Conservation (phyloP, 2,797 vertebrate species). For the Pagetopsis macropterus region DNA sequence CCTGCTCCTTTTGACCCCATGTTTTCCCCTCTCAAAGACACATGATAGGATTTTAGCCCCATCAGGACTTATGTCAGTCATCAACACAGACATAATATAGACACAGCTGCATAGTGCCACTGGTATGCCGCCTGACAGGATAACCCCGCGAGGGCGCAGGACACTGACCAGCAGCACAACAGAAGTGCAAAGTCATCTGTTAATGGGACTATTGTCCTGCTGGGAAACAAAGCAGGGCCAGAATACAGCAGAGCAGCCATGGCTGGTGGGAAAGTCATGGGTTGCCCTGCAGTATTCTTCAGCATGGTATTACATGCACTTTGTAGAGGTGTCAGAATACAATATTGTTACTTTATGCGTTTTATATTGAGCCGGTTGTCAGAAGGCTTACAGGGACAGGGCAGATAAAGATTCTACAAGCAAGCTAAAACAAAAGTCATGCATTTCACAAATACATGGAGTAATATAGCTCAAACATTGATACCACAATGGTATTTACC, state of each 20-base stretch:
- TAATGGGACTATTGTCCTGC: constrained; percentile 68
- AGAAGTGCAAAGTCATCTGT: constrained; percentile 78
- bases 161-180: constrained; percentile 67
- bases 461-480: not conserved
- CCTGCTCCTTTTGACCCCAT: not conserved
- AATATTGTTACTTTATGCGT: constrained; percentile 24
- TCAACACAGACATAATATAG: constrained; percentile 15
- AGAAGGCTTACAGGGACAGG: not conserved
- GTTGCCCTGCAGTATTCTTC: constrained; percentile 25
- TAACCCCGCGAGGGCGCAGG: constrained; percentile 55
- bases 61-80: constrained; percentile 11
- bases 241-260: constrained; percentile 51
- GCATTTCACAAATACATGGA: not conserved
- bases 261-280: constrained; percentile 46
- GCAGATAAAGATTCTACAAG: not conserved
- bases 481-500: not conserved
- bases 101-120: constrained; percentile 23
- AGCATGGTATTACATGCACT: constrained; percentile 41
- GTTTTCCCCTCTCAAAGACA: constrained; percentile 13
- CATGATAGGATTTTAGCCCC: constrained; percentile 12
- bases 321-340: constrained; percentile 51
- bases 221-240: constrained; percentile 62
- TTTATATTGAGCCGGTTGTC: constrained; percentile 19
- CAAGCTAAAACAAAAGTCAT: not conserved
- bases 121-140: constrained; percentile 55